These are phyloP conservation scores for Tenualosa thibaudeaui DNA, from an alignment of 2,797 vertebrate species.

Conservation along the genomic window DNA sequence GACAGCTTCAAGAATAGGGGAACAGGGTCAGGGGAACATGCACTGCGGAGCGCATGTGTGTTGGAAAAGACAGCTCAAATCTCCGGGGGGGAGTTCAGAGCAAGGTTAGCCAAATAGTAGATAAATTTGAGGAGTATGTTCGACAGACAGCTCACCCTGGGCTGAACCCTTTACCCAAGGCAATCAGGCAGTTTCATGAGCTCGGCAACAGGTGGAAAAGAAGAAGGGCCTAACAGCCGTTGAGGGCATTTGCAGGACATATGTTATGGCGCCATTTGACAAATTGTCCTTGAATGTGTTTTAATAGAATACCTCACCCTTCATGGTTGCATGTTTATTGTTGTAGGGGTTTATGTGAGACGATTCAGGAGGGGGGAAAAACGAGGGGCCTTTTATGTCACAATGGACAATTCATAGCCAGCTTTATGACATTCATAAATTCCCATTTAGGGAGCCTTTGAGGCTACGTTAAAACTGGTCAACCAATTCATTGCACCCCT, in stretches of 20 bases:
- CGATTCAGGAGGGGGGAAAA: neutral
- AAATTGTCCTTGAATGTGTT: conserved; percentile 26
- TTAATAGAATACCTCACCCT: conserved; percentile 20
- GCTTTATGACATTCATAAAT: conserved; percentile 21
- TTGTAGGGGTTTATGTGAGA: neutral
- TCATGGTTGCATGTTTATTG: conserved; percentile 24
- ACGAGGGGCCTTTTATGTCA: neutral
- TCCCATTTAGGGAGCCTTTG: conserved; percentile 20
- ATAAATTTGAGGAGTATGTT: conserved; percentile 79
- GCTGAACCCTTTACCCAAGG: conserved; percentile 83
- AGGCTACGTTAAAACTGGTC: conserved; percentile 13
- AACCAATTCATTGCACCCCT: neutral
- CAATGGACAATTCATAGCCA: conserved; percentile 23
- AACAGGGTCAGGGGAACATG: conserved; percentile 56
- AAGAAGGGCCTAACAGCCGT: conserved; percentile 28
- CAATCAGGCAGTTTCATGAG: conserved; percentile 76
- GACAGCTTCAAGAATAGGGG: conserved; percentile 51
- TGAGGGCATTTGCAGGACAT: conserved; percentile 25
- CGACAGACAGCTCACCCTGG: conserved; percentile 81
- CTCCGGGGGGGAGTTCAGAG: conserved; percentile 84
- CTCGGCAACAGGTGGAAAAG: conserved; percentile 74
- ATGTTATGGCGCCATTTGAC: conserved; percentile 5
- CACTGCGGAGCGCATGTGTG: conserved; percentile 70
- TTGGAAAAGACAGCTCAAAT: conserved; percentile 72
- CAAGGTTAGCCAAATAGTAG: conserved; percentile 88